A percentile compares a stretch with the other conserved stretches of the same genome.
Conservation (phyloP, 2,797 vertebrate species). For the Spheniscus humboldti region DNA sequence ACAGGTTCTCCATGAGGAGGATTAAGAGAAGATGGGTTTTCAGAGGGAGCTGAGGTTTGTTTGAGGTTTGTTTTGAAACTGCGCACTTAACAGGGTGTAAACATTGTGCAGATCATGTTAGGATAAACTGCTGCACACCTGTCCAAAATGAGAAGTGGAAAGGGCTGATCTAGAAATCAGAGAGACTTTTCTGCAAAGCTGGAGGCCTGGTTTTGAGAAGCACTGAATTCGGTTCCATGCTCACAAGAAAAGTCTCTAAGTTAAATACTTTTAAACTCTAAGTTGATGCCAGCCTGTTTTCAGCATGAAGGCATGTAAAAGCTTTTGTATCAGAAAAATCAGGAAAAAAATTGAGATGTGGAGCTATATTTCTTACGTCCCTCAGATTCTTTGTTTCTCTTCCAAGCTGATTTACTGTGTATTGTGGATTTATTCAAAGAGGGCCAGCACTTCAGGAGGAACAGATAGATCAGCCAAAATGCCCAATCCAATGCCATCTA, state of each 20-base stretch:
- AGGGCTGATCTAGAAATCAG: background rate
- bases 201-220: background rate
- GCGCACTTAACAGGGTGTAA: background rate
- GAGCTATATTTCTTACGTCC: background rate
- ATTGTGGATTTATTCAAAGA: background rate
- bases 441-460: background rate
- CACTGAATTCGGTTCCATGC: background rate
- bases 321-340: background rate
- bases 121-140: background rate
- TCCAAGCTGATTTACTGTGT: background rate
- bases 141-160: background rate
- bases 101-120: background rate
- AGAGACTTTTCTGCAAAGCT: constrained; percentile 5
- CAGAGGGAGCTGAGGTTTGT: background rate
- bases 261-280: background rate
- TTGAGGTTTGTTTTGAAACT: constrained; percentile 16
- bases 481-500: background rate
- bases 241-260: background rate
- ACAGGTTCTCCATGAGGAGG: background rate
- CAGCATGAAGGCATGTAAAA: background rate
- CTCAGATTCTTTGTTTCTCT: constrained; percentile 27
- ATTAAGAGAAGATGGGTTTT: constrained; percentile 1
- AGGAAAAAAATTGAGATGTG: background rate
- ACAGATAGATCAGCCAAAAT: background rate
- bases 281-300: background rate